Conservation (phyloP, 2,888 invertebrate genomes). For the Drosophila yooni region DNA sequence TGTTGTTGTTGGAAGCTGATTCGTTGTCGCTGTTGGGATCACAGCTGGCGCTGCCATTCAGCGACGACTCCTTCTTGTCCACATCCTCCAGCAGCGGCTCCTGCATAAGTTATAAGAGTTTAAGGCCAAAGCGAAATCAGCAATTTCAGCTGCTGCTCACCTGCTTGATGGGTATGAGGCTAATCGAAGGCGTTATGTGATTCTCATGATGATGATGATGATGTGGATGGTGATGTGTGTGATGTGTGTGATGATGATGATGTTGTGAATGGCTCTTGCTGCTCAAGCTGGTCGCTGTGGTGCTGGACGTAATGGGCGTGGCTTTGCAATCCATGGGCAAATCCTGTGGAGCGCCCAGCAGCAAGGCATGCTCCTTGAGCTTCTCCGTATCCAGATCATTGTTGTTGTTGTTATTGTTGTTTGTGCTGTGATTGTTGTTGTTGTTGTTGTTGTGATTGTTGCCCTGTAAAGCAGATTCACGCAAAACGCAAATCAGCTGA, state of each 20-base stretch:
- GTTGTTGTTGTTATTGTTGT: constrained; percentile 31
- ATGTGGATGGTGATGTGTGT: constrained; percentile 79
- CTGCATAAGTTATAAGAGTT: constrained; percentile 39
- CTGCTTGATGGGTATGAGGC: constrained; percentile 94
- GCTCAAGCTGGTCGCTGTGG: constrained; percentile 41
- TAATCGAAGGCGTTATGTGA: constrained; percentile 93
- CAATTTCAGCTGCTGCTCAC: constrained; percentile 78
- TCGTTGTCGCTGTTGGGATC: constrained; percentile 80
- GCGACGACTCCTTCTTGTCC: constrained; percentile 76
- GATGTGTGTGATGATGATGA: constrained; percentile 59
- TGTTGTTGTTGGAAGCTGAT: constrained; percentile 86
- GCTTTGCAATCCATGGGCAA: constrained; percentile 82
- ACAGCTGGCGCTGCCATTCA: constrained; percentile 63
- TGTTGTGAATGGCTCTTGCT: constrained; percentile 47
- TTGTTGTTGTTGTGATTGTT: constrained; percentile 59
- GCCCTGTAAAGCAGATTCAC: constrained; percentile 84
- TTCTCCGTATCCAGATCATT: constrained; percentile 55
- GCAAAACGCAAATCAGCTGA: constrained; percentile 83
- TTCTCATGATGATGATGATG: constrained; percentile 84
- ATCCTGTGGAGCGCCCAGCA: constrained; percentile 64
- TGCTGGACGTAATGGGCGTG: constrained; percentile 80
- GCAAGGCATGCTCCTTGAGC: constrained; percentile 68
- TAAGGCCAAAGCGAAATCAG: neutral
- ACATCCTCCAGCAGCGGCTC: constrained; percentile 75
- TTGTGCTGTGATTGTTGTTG: constrained; percentile 34